A percentile compares a stretch with the other conserved stretches of the same genome.
Evolutionary conservation across 2,888 invertebrate genomes (phyloP).

Genomic region (Mythimna impura): DNA sequence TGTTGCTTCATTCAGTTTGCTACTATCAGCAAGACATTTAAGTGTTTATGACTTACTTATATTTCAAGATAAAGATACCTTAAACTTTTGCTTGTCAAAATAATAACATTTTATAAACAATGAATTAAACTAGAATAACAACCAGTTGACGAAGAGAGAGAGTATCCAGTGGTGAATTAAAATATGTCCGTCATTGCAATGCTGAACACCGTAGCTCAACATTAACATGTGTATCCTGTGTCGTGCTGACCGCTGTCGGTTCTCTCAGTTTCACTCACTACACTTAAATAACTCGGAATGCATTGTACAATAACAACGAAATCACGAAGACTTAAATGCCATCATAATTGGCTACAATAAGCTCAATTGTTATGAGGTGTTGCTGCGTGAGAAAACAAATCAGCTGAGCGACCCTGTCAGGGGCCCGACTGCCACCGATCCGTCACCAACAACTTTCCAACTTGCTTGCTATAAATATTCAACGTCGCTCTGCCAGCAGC

Average conservation of each 20-base stretch:
- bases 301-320: constrained; percentile 53
- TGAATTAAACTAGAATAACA: constrained; percentile 36
- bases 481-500: constrained; percentile 77
- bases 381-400: constrained; percentile 77
- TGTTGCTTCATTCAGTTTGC: too few species aligned
- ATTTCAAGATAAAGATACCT: background rate
- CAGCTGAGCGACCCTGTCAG: constrained; percentile 78
- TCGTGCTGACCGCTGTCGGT: constrained; percentile 52
- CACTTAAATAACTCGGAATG: constrained; percentile 52
- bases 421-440: constrained; percentile 54
- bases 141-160: constrained; percentile 48
- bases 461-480: constrained; percentile 86
- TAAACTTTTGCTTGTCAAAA: background rate
- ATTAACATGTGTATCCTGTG: constrained; percentile 70
- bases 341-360: constrained; percentile 73
- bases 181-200: constrained; percentile 61
- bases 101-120: constrained; percentile 7
- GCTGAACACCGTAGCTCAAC: constrained; percentile 57
- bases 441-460: constrained; percentile 81
- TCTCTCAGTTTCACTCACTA: constrained; percentile 47
- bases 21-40: too few species aligned
- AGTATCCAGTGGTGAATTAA: constrained; percentile 55
- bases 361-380: constrained; percentile 69
- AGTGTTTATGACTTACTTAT: too few species aligned
- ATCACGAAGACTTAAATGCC: constrained; percentile 67